Conservation (phyloP, 2,888 invertebrate species). For the Tineola bisselliella region DNA sequence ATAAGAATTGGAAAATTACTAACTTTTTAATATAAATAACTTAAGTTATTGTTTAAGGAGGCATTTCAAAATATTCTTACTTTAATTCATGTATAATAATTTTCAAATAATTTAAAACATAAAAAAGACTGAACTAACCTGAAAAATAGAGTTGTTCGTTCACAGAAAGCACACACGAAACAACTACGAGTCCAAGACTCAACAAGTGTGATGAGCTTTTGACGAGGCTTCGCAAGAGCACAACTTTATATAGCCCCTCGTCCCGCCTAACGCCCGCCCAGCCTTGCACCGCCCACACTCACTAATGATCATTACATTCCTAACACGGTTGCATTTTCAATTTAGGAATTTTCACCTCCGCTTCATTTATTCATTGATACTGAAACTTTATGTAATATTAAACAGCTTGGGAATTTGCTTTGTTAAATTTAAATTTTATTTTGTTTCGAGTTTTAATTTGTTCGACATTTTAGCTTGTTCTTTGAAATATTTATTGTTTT, state of each 20-base stretch:
- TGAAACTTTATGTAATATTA: background rate
- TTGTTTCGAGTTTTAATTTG: too few species aligned
- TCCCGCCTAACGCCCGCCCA: slow-evolving; percentile 57
- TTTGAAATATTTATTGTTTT: too few species aligned
- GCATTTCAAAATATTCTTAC: too few species aligned
- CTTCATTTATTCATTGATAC: background rate
- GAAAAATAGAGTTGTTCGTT: background rate
- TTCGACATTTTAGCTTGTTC: too few species aligned
- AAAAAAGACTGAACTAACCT: slow-evolving; percentile 1
- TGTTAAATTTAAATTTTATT: background rate
- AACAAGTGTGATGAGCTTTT: slow-evolving; percentile 52
- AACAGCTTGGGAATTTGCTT: background rate
- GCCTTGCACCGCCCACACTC: slow-evolving; percentile 32
- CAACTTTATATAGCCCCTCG: slow-evolving; percentile 52
- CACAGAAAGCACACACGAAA: background rate
- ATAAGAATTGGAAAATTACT: too few species aligned
- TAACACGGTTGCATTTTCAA: slow-evolving; percentile 55
- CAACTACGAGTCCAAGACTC: slow-evolving; percentile 20
- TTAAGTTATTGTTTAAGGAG: too few species aligned
- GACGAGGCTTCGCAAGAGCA: slow-evolving; percentile 38
- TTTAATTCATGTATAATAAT: too few species aligned
- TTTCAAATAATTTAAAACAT: background rate
- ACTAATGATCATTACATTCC: slow-evolving; percentile 20
- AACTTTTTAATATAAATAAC: too few species aligned
- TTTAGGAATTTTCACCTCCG: slow-evolving; percentile 23